Evolutionary conservation across 2,113 vertebrate genomes (phyloP), one percentile per base, ranked within the genome.

Genomic region (Xerus inauris): DNA sequence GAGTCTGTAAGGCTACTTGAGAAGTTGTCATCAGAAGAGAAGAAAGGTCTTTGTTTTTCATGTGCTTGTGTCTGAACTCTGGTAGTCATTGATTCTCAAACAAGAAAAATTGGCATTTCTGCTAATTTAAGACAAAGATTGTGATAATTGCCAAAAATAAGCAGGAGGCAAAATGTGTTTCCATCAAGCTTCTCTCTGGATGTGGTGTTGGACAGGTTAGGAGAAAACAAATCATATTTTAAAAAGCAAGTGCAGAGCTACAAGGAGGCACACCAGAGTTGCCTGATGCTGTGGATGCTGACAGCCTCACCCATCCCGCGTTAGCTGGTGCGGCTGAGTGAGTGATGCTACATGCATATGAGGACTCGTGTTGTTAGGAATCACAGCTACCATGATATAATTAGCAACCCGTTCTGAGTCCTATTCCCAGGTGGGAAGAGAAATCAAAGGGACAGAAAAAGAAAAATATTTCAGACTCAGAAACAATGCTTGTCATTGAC

Each of bases 211-310:
- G 67, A 96, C 19, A 98, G 73, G 64, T 97, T 96, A 87, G 54
- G 93, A 94, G 97, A 96, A 96, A 96, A 94, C 95, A 97, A 96
- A 94, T 96, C 76, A 19, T 65, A 87, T 89, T 94, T 97, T 94
- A 5, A 86, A 85, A 96, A 93, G 75, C 86, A 72, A 84, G 75
- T 28, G 1, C 65, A n/a, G n/a, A 89, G 40, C 95, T 83, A 89
- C 89, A 81, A 79, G 67, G 80, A 89, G 73, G 38, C 91, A 80
- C 4, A 6, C 2, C 57, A 47, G 91, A 32, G 83, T 76, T 38
- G 84, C 32, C 91, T 16, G 96, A 80, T 65, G 40, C 94, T 12
- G 76, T n/a, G 51, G 93, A 6, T 35, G 67, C 77, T 96, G 91
- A 30, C 65, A 64, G 28, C 57, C 79, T 85, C 40, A 0, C 49